phyloP scores from a whole-genome alignment of 2,113 vertebrate species.

The Cyprinodon tularosa region DNA sequence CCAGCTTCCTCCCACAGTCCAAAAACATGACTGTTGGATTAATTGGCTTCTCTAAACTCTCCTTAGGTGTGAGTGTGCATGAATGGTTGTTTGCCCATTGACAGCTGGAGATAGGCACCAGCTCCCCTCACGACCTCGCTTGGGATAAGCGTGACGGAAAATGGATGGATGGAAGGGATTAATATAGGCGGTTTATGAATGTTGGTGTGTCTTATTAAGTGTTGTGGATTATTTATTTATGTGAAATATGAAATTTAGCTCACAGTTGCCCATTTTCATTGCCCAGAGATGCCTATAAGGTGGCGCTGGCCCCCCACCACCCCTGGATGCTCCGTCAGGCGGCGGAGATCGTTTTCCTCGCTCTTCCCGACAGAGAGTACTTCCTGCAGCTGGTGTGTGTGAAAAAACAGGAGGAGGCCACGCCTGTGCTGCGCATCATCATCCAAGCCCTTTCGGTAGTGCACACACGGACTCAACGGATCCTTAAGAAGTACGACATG shows the following conservation, averaged over 20 bases:
- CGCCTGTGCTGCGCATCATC: slow-evolving; percentile 62
- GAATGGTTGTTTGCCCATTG: too few relatives aligned
- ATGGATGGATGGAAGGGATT: too few relatives aligned
- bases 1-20: too few relatives aligned
- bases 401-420: slow-evolving; percentile 48
- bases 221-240: too few relatives aligned
- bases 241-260: background rate
- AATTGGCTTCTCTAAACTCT: too few relatives aligned
- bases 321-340: slow-evolving; percentile 83
- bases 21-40: too few relatives aligned
- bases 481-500: slow-evolving; percentile 53
- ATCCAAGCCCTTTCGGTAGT: slow-evolving; percentile 55
- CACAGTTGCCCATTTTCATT: background rate
- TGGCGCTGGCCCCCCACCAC: slow-evolving; percentile 82
- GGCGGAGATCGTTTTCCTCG: slow-evolving; percentile 79
- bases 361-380: slow-evolving; percentile 76
- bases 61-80: too few relatives aligned
- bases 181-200: too few relatives aligned
- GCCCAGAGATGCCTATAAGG: slow-evolving; percentile 79
- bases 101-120: too few relatives aligned
- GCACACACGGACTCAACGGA: slow-evolving; percentile 49
- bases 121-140: too few relatives aligned
- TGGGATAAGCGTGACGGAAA: too few relatives aligned
- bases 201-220: too few relatives aligned
- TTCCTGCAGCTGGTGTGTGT: slow-evolving; percentile 81